Evolutionary conservation across 2,113 vertebrate species (phyloP).

Genomic region (Chloropsis hardwickii): DNA sequence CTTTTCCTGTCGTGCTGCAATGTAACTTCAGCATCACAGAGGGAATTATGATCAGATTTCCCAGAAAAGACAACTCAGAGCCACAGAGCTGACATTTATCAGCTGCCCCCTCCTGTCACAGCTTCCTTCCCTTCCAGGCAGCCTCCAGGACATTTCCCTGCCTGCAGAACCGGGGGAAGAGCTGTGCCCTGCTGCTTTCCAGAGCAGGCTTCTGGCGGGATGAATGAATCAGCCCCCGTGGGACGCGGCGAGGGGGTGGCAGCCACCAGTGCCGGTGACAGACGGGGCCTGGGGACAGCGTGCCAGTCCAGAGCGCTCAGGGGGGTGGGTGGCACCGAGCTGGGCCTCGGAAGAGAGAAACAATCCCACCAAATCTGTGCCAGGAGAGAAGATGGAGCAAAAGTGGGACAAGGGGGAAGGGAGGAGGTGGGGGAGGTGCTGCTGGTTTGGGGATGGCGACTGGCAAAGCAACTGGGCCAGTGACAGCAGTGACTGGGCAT

Average conservation of each 20-base stretch:
- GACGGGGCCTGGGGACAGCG: background rate
- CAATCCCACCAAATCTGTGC: background rate
- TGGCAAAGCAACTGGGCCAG: background rate
- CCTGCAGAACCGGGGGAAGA: background rate
- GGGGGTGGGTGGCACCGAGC: background rate
- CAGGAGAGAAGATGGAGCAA: background rate
- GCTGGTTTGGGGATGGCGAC: background rate
- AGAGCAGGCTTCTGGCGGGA: slow-evolving; percentile 24
- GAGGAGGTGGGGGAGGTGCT: background rate
- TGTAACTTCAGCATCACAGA: background rate
- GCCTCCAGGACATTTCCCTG: background rate
- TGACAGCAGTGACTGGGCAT: background rate
- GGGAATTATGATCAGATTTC: background rate
- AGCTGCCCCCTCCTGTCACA: background rate
- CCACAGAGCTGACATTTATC: background rate
- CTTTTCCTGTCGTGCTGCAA: background rate
- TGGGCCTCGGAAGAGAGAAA: background rate
- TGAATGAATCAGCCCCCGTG: slow-evolving; percentile 67
- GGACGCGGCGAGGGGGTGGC: slow-evolving; percentile 41
- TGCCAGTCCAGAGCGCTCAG: background rate
- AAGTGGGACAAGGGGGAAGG: background rate
- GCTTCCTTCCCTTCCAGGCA: background rate
- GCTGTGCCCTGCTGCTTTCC: background rate
- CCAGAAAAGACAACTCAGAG: background rate
- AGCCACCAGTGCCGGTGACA: background rate